Base-by-base conservation (phyloP, 2,888 invertebrate genomes). In the Mycalesis mineus region DNA sequence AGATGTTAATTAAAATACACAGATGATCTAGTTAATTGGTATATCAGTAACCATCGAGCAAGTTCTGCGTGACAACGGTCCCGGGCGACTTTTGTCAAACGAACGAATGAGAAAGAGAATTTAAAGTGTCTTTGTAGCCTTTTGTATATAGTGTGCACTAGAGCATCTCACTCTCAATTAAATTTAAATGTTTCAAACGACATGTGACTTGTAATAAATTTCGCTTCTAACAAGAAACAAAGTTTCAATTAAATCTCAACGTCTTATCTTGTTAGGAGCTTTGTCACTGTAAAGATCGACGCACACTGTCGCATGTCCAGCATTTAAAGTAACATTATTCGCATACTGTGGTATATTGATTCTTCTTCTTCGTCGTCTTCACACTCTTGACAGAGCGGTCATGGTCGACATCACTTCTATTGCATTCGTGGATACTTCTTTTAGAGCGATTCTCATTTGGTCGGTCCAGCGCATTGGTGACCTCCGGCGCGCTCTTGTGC, bases 21-120 rank as follows among this genome's bases (percentile, higher is more conserved):
- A 4, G 22, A 22, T 22, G 22, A 22, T 22, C 22, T 22, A 22
- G 22, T 5, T 4, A 8, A 15, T 47, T 14, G 7, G 47, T 33
- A 47, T 47, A 47, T 47, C 82, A 82, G 82, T 83, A 82, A 82
- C 77, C 65, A 57, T 63, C 69, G 62, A 71, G 71, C 73, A 77
- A 82, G 78, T 79, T 79, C 72, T 72, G 65, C 70, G 72, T 73
- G 82, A 82, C 81, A 82, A 81, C 78, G 76, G 72, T 74, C 65
- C 64, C 61, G 67, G 68, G 67, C 63, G 76, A 75, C 73, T 77
- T 78, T 76, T 79, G 74, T 58, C 53, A 55, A 58, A 53, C 51
- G 51, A 31, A 39, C 1, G 49, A 58, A 37, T 50, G 52, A 49
- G 50, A 55, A 56, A 53, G 53, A 52, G 45, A 56, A 58, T 52